phyloP scores from a whole-genome alignment of 2,797 vertebrate species.

The Clarias laeviceps region DNA sequence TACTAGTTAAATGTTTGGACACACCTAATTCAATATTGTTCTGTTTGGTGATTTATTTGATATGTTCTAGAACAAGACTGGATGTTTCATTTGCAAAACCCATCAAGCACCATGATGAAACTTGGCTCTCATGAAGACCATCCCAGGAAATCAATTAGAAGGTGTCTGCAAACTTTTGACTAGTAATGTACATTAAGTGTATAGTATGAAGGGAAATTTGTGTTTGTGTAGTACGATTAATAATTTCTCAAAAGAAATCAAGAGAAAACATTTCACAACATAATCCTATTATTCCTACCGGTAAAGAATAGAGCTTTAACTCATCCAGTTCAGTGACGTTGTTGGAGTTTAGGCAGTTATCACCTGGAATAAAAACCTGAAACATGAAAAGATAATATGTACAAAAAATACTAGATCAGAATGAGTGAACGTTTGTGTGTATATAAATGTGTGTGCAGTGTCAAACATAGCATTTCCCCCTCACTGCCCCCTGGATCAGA shows the following conservation, averaged over 20 bases:
- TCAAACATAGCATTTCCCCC: too few species aligned
- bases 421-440: neutral
- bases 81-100: too few species aligned
- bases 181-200: neutral
- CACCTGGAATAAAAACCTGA: constrained; percentile 76
- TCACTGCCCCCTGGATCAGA: too few species aligned
- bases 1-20: too few species aligned
- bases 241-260: neutral
- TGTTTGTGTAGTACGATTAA: neutral
- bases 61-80: too few species aligned
- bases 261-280: neutral
- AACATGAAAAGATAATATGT: constrained; percentile 6
- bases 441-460: neutral
- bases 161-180: neutral
- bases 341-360: constrained; percentile 44
- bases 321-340: constrained; percentile 65
- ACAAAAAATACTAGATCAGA: neutral
- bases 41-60: too few species aligned
- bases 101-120: too few species aligned
- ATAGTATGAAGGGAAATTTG: neutral
- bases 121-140: too few species aligned
- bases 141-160: too few species aligned
- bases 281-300: constrained; percentile 68
- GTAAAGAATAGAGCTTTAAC: constrained; percentile 75
- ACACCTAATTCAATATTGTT: too few species aligned